These are phyloP conservation scores for Zhuqinia jingwanae DNA, from an alignment of 2,888 invertebrate genomes.

Conservation along the genomic window DNA sequence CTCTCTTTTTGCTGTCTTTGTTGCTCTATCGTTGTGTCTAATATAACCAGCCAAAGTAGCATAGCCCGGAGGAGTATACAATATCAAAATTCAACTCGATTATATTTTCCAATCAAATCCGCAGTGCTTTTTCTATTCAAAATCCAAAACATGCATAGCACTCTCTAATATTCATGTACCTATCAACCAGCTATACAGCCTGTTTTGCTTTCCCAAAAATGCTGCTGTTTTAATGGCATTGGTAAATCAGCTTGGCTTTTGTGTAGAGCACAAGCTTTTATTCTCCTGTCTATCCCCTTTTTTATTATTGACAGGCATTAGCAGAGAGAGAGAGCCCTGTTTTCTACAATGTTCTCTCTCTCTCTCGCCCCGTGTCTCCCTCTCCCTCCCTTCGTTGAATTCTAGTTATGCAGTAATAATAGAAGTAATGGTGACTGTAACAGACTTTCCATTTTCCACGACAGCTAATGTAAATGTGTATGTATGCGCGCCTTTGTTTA, in stretches of 20 bases:
- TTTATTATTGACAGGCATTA: constrained; percentile 21
- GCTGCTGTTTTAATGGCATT: constrained; percentile 41
- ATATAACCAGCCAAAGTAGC: no score
- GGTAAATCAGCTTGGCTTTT: constrained; percentile 46
- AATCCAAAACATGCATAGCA: no score
- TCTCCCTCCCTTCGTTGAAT: background rate
- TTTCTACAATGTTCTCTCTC: no score
- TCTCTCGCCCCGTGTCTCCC: background rate
- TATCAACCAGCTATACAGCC: no score
- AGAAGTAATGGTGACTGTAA: background rate
- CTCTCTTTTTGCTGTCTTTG: no score
- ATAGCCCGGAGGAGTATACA: no score
- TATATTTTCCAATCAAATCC: constrained; percentile 52
- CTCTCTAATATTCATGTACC: no score
- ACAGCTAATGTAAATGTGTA: background rate
- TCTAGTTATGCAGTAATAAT: no score
- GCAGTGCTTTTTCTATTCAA: no score
- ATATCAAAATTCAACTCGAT: constrained; percentile 44
- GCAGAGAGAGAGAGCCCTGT: background rate
- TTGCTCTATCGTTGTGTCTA: no score
- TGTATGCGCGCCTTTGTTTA: background rate
- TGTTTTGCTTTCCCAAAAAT: background rate
- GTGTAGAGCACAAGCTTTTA: no score
- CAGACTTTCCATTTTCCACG: constrained; percentile 6
- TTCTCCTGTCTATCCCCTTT: background rate